Base-by-base conservation (phyloP, 1,140 invertebrate species). In the Drosophila novamexicana region DNA sequence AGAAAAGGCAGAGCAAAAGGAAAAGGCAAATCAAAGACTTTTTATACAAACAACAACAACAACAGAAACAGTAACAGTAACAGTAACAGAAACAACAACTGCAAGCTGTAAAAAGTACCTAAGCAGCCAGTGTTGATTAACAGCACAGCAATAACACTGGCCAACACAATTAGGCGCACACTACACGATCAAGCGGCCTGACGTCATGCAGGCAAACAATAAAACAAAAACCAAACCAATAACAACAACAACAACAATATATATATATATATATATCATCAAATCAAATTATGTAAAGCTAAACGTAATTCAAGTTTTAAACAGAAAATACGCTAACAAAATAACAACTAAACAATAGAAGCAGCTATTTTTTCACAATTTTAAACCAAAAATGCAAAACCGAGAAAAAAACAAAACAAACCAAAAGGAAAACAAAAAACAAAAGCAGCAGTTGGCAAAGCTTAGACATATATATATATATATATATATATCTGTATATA, bases 301-400 rank as follows among this genome's bases (percentile, higher is more conserved):
- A 78, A 71, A 73, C 69, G 65, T 68, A 86, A 71, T 74, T 84
- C 73, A 77, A 77, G 72, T 88, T 88, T 88, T 86, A 82, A 84
- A 79, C 66, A 68, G 54, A 73, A 85, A 82, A 68, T 69, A 79
- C 49, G 68, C 57, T 66, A 69, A 66, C 66, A 65, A 65, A 70
- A 34, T 54, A 78, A 77, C 32, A 82, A 79, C 68, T 75, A 81
- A 78, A 84, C 80, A 89, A 91, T 86, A 90, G 70, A 79, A 79
- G 75, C 89, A 88, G 86, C 86, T 91, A 91, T 91, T 91, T 91
- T 91, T 91, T 91, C 90, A 91, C 90, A 77, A 81, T 82, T 91
- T 89, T 91, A 83, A 81, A 76, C 72, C 56, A 71, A 85, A 79
- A 69, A 29, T 29, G 22, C 22, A 29, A 29, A 57, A 79, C 59